Percentiles rank a stretch among this genome's conserved stretches.
Conservation (phyloP, 1,140 invertebrate species). For the Aradophagus sp. region DNA sequence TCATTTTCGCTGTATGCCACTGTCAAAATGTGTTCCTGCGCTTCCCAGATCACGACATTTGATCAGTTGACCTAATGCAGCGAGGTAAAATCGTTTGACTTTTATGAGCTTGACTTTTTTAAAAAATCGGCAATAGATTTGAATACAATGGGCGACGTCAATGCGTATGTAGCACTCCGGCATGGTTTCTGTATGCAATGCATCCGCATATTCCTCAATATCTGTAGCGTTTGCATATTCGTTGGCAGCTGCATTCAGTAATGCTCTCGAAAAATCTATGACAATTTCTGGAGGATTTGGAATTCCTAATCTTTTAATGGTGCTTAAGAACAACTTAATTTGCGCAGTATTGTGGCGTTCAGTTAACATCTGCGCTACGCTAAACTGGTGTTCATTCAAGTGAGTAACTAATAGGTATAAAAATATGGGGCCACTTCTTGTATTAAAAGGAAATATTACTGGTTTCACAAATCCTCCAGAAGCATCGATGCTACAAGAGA, state of each 20-base stretch:
- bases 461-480: conserved; percentile 1
- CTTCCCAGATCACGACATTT: background rate
- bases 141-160: conserved; percentile 11
- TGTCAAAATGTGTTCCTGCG: too few species aligned
- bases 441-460: conserved; percentile 1
- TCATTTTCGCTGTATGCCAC: too few species aligned
- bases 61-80: conserved; percentile 4
- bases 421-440: conserved; percentile 6
- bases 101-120: background rate
- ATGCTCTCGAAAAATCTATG: conserved; percentile 13
- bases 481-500: conserved; percentile 10
- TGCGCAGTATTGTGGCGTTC: conserved; percentile 5
- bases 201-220: conserved; percentile 19
- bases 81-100: conserved; percentile 10
- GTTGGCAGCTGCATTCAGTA: conserved; percentile 14
- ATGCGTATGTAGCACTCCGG: conserved; percentile 15
- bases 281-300: conserved; percentile 8
- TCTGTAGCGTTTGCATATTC: background rate
- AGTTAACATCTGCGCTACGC: conserved; percentile 14
- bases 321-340: conserved; percentile 1
- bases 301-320: background rate
- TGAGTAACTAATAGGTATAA: conserved; percentile 11
- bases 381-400: conserved; percentile 7
- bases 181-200: background rate
- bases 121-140: conserved; percentile 6